Conservation (phyloP, 2,113 vertebrate genomes). For the Urocynchramus pylzowi region DNA sequence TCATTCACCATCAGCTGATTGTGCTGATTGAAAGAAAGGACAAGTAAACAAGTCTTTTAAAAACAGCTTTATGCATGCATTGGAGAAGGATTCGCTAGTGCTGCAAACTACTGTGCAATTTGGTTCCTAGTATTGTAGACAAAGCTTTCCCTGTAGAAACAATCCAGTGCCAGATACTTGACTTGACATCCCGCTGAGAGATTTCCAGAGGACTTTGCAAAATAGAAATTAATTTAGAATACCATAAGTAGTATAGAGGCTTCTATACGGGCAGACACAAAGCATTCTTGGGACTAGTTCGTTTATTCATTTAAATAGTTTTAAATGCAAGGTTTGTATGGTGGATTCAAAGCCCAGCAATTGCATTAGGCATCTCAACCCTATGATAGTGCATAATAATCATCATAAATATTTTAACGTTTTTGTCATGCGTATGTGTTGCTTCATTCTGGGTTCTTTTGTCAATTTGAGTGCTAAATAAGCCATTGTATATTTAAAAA, state of each 20-base stretch:
- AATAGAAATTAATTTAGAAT: background rate
- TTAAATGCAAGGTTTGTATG: background rate
- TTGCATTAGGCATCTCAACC: background rate
- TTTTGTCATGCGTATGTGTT: background rate
- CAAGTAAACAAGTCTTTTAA: background rate
- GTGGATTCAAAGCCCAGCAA: slow-evolving; percentile 9
- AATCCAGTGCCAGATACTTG: background rate
- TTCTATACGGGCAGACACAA: background rate
- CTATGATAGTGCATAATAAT: background rate
- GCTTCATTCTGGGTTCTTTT: background rate
- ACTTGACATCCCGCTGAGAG: background rate
- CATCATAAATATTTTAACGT: background rate
- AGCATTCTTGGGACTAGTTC: background rate
- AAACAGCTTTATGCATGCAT: background rate
- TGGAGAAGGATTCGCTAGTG: background rate
- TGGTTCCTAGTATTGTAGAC: background rate
- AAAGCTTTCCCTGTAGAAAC: background rate
- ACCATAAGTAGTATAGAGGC: background rate
- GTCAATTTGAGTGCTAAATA: background rate
- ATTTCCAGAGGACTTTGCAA: background rate
- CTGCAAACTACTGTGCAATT: background rate
- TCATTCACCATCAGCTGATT: background rate
- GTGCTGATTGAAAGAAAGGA: background rate
- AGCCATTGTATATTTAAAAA: background rate
- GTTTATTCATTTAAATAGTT: slow-evolving; percentile 2